Evolutionary conservation across 2,113 vertebrate species (phyloP).

Genomic region (Anseranas semipalmata): DNA sequence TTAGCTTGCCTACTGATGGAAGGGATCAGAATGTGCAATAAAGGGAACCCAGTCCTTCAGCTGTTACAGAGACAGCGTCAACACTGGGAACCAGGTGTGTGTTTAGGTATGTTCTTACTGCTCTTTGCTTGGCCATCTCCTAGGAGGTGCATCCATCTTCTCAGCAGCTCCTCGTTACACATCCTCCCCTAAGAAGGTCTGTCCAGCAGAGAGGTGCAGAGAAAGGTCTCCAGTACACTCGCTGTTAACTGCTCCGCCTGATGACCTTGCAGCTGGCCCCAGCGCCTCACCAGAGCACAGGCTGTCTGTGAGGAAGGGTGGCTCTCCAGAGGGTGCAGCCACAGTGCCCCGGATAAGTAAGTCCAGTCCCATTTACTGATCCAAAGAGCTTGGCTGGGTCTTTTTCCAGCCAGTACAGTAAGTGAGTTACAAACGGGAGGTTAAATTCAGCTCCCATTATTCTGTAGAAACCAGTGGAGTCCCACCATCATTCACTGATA

Average conservation of each 20-base stretch:
- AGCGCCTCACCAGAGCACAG: background rate
- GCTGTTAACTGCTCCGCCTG: conserved; percentile 75
- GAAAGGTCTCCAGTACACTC: conserved; percentile 81
- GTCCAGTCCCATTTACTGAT: background rate
- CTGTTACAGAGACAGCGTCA: background rate
- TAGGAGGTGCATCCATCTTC: background rate
- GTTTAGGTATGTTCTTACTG: background rate
- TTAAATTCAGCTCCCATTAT: background rate
- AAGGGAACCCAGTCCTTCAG: background rate
- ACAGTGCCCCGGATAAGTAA: conserved; percentile 23
- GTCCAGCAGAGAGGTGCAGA: conserved; percentile 1
- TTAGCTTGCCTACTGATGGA: background rate
- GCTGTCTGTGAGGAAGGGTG: background rate
- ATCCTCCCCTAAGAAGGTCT: conserved; percentile 46
- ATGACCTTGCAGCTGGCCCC: background rate
- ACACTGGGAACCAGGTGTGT: background rate
- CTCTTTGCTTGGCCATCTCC: background rate
- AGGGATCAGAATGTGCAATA: background rate
- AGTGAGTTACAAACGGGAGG: background rate
- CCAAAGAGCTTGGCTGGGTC: background rate
- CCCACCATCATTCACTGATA: no score
- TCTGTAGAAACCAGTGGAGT: background rate
- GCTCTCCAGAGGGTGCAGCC: background rate
- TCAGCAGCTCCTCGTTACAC: background rate
- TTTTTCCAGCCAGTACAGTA: background rate